Evolutionary conservation across 2,888 invertebrate species (phyloP), one percentile per base, ranked within the genome.

Genomic region (Strigamia maritima): DNA sequence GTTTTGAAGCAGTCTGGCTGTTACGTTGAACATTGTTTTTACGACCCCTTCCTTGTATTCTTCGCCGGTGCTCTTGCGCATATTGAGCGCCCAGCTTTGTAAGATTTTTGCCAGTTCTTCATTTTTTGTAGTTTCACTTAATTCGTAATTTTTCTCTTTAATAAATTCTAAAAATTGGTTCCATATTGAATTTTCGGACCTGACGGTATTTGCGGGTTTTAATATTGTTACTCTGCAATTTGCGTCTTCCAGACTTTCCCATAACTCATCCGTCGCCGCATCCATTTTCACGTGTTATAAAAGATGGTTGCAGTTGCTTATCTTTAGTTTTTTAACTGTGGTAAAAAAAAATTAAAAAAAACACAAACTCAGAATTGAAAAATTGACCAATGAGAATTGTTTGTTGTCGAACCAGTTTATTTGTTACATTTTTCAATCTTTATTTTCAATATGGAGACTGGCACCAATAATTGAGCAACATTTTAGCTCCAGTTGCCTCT

Each of bases 21-120:
- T 70, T 19, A 70, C 70, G 19, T 70, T 70, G 16, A 14, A 70
- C 24, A 70, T 24, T 24, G 70, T 70, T 70, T 70, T 70, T 3
- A 70, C 28, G 12, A 70, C 70, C 28, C 26, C 70, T 70, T 70
- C 70, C 19, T 70, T 70, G 70, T 70, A 70, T 14, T 70, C 70
- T 3, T 19, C 70, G 70, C 70, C 70, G n/a, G 24, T 70, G 3
- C 14, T 14, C 19, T 70, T 70, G 4, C 28, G 14, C 70, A 70
- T 70, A 16, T 19, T 70, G 4, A 70, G 28, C 16, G 70, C 70
- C 70, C 70, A 70, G 28, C 19, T 70, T 70, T 70, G 16, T 1
- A 70, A 16, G 22, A 70, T 70, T 26, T 70, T 19, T 26, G 26
- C 70, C 12, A 70, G 3, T 19, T 70, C 70, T 70, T 70, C 28